Percentiles rank a stretch among this genome's conserved stretches.
These are phyloP conservation scores for Mystacides longicornis DNA, from an alignment of 2,888 invertebrate species.

Conservation along the genomic window DNA sequence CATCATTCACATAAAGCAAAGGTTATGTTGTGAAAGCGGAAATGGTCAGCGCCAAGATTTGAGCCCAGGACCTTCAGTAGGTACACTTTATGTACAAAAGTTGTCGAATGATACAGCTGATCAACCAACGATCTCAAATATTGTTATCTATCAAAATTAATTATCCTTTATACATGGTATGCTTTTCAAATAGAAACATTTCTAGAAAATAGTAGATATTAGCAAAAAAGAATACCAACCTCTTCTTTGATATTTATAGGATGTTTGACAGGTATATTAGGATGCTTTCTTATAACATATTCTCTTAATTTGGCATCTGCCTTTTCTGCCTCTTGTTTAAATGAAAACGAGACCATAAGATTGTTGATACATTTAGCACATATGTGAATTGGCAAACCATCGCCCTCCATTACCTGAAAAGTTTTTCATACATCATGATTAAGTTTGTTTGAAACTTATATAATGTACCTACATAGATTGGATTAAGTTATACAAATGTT, in stretches of 20 bases:
- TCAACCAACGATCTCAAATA: too few species aligned
- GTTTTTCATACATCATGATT: neutral
- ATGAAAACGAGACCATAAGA: constrained; percentile 38
- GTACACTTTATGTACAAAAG: too few species aligned
- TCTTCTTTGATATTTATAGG: constrained; percentile 12
- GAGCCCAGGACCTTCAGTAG: too few species aligned
- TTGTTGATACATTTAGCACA: constrained; percentile 39
- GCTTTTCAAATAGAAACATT: too few species aligned
- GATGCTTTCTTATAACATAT: constrained; percentile 20
- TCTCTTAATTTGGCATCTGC: constrained; percentile 33
- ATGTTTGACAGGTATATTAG: constrained; percentile 4
- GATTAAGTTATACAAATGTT: too few species aligned
- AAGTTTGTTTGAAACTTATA: neutral
- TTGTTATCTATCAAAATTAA: too few species aligned
- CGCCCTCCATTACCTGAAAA: constrained; percentile 36
- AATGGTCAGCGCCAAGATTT: too few species aligned
- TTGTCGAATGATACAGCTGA: too few species aligned
- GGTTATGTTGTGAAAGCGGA: too few species aligned
- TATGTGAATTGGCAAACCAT: constrained; percentile 40
- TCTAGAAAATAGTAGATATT: too few species aligned
- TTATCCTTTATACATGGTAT: too few species aligned
- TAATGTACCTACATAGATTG: neutral
- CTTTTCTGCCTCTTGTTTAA: constrained; percentile 38
- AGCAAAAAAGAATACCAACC: constrained; percentile 9
- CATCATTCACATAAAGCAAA: too few species aligned